These are phyloP conservation scores for Onychostruthus taczanowskii DNA, from an alignment of 2,113 vertebrate genomes.

Conservation along the genomic window DNA sequence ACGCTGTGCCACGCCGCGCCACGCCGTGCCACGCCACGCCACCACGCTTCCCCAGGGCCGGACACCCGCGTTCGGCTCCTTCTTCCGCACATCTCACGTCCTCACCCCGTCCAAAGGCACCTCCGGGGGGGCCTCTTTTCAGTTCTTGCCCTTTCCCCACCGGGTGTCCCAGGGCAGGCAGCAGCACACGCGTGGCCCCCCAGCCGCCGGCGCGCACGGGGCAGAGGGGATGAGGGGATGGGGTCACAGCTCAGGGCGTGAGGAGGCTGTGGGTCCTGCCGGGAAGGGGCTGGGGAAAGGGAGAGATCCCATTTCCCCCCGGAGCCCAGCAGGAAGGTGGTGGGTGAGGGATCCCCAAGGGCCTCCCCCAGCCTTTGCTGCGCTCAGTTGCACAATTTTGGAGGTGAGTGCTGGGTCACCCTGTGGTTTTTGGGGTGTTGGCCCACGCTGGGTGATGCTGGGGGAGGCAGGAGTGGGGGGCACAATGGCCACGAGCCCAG, in stretches of 20 bases:
- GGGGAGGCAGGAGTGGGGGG: not conserved
- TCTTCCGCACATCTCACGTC: not conserved
- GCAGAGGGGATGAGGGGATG: not conserved
- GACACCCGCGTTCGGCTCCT: not conserved
- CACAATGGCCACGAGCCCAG: accelerated
- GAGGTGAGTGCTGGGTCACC: slow-evolving; percentile 44
- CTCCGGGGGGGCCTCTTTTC: not conserved
- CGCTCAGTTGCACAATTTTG: slow-evolving; percentile 58
- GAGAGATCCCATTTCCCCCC: accelerated
- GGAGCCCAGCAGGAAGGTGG: not conserved
- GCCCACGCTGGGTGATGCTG: not conserved
- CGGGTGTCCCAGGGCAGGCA: not conserved
- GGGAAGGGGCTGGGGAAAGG: not conserved
- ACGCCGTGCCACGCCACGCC: not conserved
- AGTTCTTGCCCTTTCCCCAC: not conserved
- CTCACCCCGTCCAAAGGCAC: not conserved
- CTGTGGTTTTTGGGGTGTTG: not conserved
- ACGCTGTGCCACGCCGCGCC: not conserved
- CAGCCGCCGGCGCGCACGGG: not conserved
- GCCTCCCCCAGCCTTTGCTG: not conserved
- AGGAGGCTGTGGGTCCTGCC: not conserved
- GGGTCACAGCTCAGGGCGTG: not conserved
- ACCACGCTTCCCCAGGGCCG: not conserved
- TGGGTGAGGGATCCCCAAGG: not conserved
- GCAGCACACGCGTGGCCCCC: not conserved